Base-by-base conservation (phyloP, 1,140 invertebrate genomes). In the Acyrthosiphon pisum region DNA sequence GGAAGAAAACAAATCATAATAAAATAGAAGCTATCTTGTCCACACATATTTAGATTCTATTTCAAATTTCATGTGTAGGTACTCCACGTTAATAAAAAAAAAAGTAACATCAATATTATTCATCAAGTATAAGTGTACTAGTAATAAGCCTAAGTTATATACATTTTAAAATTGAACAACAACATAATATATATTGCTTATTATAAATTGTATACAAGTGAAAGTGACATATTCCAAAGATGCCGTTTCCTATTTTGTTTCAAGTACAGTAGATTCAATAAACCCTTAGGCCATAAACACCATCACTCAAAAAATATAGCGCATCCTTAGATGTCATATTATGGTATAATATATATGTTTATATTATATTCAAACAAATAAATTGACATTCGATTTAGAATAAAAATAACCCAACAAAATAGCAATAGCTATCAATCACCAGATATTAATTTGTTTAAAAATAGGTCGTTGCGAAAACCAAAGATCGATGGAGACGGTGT, bases 351-450 rank as follows among this genome's bases (percentile, higher is more conserved):
- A n/a, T 76, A 76, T 76, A 76, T 14, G 56, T 60, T 60, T 26
- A 60, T 60, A 60, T 30, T 60, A 30, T 76, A 76, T 76, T 76
- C 30, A 76, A 76, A 76, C 30, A 76, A 76, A 76, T n/a, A 76
- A 76, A 76, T n/a, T 76, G 60, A n/a, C n/a, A 76, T 76, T 76
- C 60, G 60, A 68, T 76, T 76, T 35, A 76, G 60, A 76, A 76
- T 76, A 18, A n/a, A n/a, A 76, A n/a, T 6, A n/a, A 76, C 30
- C 14, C n/a, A 76, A 4, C 11, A n/a, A 76, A 20, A 76, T 76
- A n/a, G n/a, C n/a, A 76, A n/a, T 76, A 68, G 11, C 60, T 76
- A 76, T 76, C 30, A 76, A 76, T 76, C 60, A 76, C 60, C n/a
- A 76, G 60, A 20, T 76, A 76, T 76, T 76, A 18, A 76, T 76